These are phyloP conservation scores for Ctena decussata DNA, from an alignment of 2,888 invertebrate genomes.

Conservation along the genomic window DNA sequence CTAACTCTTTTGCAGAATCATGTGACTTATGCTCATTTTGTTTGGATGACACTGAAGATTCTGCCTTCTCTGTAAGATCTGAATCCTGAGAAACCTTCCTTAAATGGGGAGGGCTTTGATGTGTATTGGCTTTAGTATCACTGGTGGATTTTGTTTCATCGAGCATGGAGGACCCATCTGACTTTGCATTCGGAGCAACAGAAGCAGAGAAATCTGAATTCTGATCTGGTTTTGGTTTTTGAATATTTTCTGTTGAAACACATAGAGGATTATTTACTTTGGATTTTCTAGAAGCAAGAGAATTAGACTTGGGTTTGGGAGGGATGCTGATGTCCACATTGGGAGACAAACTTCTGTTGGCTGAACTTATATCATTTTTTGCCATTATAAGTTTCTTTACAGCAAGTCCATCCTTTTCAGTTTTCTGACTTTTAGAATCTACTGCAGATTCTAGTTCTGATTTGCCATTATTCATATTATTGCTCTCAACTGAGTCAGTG, in stretches of 20 bases:
- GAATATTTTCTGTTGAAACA: not conserved
- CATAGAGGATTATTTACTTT: not conserved
- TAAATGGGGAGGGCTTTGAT: too few relatives aligned
- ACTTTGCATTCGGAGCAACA: too few relatives aligned
- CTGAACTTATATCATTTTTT: not conserved
- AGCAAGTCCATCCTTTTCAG: not conserved
- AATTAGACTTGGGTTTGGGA: not conserved
- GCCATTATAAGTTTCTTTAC: not conserved
- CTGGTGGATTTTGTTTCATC: too few relatives aligned
- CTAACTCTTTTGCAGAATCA: not conserved
- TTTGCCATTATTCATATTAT: not conserved
- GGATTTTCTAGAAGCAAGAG: not conserved
- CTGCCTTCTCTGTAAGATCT: too few relatives aligned
- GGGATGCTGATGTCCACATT: conserved; percentile 6
- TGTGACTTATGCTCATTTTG: too few relatives aligned
- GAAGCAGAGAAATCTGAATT: too few relatives aligned
- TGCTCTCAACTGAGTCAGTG: not conserved
- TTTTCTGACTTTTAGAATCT: not conserved
- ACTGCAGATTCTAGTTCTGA: not conserved
- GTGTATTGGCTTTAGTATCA: too few relatives aligned
- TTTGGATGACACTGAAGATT: too few relatives aligned
- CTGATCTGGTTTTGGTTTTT: not conserved
- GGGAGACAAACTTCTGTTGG: not conserved
- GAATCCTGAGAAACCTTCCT: too few relatives aligned
- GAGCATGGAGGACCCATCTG: too few relatives aligned